phyloP scores from a whole-genome alignment of 2,888 invertebrate species.

The Mimumesa dahlbomi region DNA sequence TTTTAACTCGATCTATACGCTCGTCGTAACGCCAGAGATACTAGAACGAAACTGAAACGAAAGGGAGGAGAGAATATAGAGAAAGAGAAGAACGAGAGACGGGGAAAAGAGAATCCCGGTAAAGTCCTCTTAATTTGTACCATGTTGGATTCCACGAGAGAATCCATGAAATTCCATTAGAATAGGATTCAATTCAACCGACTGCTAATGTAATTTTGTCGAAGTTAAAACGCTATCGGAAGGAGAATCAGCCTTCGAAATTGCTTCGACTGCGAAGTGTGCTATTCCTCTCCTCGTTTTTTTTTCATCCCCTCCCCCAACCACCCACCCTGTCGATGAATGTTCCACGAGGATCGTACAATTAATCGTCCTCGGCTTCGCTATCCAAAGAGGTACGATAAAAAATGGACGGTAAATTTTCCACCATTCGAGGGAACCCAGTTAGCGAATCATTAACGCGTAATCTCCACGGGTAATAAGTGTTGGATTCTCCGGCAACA shows the following conservation, averaged over 20 bases:
- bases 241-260: slow-evolving; percentile 29
- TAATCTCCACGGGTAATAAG: too few species aligned
- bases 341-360: too few species aligned
- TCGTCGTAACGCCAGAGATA: slow-evolving; percentile 19
- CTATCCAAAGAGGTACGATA: too few species aligned
- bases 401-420: too few species aligned
- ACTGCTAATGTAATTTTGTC: slow-evolving; percentile 46
- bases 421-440: too few species aligned
- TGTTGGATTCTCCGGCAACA: slow-evolving; percentile 19
- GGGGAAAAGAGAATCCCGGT: not conserved
- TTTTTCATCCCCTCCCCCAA: not conserved
- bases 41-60: too few species aligned
- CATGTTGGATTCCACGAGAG: slow-evolving; percentile 15
- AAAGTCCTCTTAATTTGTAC: slow-evolving; percentile 44
- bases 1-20: slow-evolving; percentile 25
- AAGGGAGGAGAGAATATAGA: too few species aligned
- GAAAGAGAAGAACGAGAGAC: slow-evolving; percentile 1
- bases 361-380: too few species aligned
- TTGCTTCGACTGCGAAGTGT: not conserved
- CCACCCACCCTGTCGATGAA: not conserved
- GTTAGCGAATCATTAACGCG: too few species aligned
- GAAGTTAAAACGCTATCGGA: slow-evolving; percentile 48
- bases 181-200: slow-evolving; percentile 38
- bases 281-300: not conserved
- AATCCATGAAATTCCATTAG: slow-evolving; percentile 26